These are phyloP conservation scores for Falco concolor DNA, from an alignment of 2,797 vertebrate genomes.

Conservation along the genomic window DNA sequence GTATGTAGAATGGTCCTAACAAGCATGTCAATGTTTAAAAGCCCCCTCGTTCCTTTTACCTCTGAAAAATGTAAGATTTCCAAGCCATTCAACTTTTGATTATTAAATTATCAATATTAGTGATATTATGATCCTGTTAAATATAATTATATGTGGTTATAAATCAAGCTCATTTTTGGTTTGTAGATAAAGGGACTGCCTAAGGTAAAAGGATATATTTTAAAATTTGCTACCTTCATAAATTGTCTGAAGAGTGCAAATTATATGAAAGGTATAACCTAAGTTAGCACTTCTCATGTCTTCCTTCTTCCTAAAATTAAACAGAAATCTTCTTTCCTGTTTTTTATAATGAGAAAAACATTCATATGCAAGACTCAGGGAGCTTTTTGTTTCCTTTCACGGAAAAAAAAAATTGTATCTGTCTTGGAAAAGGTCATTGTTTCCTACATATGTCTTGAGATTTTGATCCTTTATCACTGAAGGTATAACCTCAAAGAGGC, in stretches of 20 bases:
- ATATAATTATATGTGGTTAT: background rate
- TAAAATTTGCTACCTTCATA: background rate
- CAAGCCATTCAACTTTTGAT: background rate
- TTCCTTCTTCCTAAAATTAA: background rate
- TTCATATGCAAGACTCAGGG: background rate
- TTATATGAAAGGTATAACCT: background rate
- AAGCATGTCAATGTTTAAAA: background rate
- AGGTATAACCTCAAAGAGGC: background rate
- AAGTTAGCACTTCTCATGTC: background rate
- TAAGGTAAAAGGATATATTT: background rate
- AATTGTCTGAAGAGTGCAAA: background rate
- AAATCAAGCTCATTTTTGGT: background rate
- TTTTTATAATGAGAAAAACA: background rate
- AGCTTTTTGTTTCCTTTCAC: background rate
- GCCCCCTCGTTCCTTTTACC: background rate
- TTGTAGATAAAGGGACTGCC: background rate
- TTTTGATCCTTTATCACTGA: background rate
- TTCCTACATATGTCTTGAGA: background rate
- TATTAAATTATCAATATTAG: background rate
- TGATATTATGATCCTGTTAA: background rate
- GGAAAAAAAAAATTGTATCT: background rate
- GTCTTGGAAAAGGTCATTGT: background rate
- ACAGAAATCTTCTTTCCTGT: background rate
- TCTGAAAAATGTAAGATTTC: background rate
- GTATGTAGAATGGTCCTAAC: background rate